Evolutionary conservation across 2,888 invertebrate genomes (phyloP).

Genomic region (Elegia similella): DNA sequence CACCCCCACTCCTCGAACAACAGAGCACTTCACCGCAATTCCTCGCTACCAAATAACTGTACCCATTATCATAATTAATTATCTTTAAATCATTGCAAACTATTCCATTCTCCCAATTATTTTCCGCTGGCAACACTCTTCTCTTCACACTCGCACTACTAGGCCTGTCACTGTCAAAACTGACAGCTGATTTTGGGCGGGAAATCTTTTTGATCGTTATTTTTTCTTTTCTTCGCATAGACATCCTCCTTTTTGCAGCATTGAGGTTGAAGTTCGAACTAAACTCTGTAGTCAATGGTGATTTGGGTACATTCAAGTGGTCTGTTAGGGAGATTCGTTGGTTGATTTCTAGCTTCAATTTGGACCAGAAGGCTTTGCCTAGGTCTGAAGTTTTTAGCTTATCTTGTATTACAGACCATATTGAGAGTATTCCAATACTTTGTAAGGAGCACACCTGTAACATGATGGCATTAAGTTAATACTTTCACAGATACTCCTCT

Average conservation of each 20-base stretch:
- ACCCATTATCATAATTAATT: slow-evolving; percentile 42
- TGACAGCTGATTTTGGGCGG: slow-evolving; percentile 49
- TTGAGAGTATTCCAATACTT: slow-evolving; percentile 55
- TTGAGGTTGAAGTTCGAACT: slow-evolving; percentile 52
- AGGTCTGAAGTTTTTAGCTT: slow-evolving; percentile 49
- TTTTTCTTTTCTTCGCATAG: slow-evolving; percentile 48
- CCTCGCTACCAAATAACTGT: slow-evolving; percentile 60
- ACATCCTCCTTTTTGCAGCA: slow-evolving; percentile 56
- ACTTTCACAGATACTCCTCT: no score
- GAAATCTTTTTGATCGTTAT: slow-evolving; percentile 30
- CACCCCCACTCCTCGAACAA: slow-evolving; percentile 50
- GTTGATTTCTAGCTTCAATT: slow-evolving; percentile 55
- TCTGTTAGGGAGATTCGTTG: slow-evolving; percentile 54
- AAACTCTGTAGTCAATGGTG: slow-evolving; percentile 21
- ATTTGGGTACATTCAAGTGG: slow-evolving; percentile 39
- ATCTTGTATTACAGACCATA: slow-evolving; percentile 68
- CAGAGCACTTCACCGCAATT: slow-evolving; percentile 64
- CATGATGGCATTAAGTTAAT: no score
- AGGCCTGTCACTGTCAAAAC: slow-evolving; percentile 49
- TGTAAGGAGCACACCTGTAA: slow-evolving; percentile 60
- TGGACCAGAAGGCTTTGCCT: slow-evolving; percentile 68
- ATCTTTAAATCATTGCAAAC: slow-evolving; percentile 63
- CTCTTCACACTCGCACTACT: slow-evolving; percentile 55
- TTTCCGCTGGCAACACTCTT: slow-evolving; percentile 42
- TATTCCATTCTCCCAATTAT: slow-evolving; percentile 55